Evolutionary conservation across 2,113 vertebrate species (phyloP).

Genomic region (Bos javanicus): DNA sequence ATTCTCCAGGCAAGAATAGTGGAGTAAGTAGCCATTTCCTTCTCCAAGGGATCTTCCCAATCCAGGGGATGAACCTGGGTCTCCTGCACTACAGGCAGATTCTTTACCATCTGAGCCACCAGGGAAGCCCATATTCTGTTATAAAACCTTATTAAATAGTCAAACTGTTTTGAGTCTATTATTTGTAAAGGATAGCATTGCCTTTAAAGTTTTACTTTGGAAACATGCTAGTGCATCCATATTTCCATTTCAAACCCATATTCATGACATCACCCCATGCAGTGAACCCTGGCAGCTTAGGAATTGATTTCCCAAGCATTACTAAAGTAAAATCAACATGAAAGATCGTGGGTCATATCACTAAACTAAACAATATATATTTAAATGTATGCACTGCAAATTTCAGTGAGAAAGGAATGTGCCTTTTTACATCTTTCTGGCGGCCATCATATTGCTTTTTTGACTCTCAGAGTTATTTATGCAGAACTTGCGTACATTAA

Average conservation of each 20-base stretch:
- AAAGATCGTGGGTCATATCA: constrained; percentile 65
- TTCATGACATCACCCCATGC: constrained; percentile 62
- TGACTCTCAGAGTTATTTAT: constrained; percentile 57
- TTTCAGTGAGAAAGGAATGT: constrained; percentile 59
- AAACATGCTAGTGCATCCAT: constrained; percentile 15
- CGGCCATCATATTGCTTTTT: constrained; percentile 63
- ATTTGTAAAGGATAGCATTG: constrained; percentile 27
- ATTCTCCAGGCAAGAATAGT: not conserved
- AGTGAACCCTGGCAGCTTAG: constrained; percentile 66
- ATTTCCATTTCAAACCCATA: constrained; percentile 71
- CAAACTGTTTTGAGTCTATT: not conserved
- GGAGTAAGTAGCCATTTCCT: not conserved
- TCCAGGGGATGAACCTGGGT: not conserved
- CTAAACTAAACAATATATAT: constrained; percentile 69
- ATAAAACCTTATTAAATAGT: constrained; percentile 22
- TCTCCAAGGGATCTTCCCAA: not conserved
- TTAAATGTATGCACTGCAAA: constrained; percentile 59
- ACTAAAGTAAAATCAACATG: constrained; percentile 75
- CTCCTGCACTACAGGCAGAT: not conserved
- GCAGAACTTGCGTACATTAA: constrained; percentile 53
- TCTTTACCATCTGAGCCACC: not conserved
- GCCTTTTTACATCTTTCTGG: constrained; percentile 56
- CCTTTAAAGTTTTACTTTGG: constrained; percentile 28
- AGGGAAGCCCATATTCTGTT: not conserved
- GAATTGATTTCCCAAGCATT: constrained; percentile 68